These are phyloP conservation scores for Myioborus melanocephalus DNA, from an alignment of 2,797 vertebrate species.

Conservation along the genomic window DNA sequence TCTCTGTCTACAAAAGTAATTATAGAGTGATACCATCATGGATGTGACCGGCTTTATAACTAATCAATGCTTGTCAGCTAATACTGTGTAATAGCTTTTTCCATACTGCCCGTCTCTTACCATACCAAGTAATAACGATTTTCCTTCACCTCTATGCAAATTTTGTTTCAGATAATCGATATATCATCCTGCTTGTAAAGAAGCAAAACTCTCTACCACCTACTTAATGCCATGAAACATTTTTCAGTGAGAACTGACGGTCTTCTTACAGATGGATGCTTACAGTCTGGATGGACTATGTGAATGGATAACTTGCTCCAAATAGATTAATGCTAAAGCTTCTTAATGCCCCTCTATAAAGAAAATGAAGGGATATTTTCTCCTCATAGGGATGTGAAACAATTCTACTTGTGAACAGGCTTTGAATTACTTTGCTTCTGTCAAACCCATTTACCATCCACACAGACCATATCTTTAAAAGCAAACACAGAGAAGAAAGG, in stretches of 20 bases:
- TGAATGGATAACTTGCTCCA: not conserved
- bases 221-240: not conserved
- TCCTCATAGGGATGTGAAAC: slow-evolving; percentile 24
- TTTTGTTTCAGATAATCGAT: not conserved
- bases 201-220: not conserved
- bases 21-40: not conserved
- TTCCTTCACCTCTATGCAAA: not conserved
- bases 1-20: slow-evolving; percentile 15
- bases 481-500: slow-evolving; percentile 56
- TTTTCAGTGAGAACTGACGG: not conserved
- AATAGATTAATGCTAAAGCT: not conserved
- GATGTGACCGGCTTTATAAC: not conserved
- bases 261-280: not conserved
- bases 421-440: slow-evolving; percentile 68
- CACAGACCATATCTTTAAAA: slow-evolving; percentile 62
- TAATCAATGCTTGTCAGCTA: not conserved
- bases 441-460: slow-evolving; percentile 69
- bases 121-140: not conserved
- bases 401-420: slow-evolving; percentile 39
- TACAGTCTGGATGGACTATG: not conserved
- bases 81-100: not conserved
- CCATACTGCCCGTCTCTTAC: not conserved
- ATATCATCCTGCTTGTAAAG: not conserved
- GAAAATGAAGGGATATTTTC: not conserved
- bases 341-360: not conserved